Evolutionary conservation across 2,888 invertebrate genomes (phyloP).

Genomic region (Chalcis sispes): DNA sequence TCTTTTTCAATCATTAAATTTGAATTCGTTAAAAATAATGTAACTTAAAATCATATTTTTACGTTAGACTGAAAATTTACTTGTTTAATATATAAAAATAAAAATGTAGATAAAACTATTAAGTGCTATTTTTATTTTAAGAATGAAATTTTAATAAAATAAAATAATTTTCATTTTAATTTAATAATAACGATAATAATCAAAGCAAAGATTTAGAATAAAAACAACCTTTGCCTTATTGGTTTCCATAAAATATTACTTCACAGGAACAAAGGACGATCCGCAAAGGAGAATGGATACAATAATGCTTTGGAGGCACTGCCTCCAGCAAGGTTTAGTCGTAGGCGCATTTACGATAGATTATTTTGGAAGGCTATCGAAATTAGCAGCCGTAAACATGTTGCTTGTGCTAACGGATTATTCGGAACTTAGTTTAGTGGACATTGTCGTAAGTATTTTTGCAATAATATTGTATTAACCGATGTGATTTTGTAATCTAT

Average conservation of each 20-base stretch:
- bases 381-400: slow-evolving; percentile 71
- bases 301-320: slow-evolving; percentile 43
- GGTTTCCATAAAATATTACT: no score
- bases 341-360: slow-evolving; percentile 71
- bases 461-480: no score
- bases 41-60: no score
- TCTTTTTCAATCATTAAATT: no score
- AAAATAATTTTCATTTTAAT: not conserved
- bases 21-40: no score
- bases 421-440: slow-evolving; percentile 48
- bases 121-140: no score
- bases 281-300: slow-evolving; percentile 29
- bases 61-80: no score
- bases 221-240: no score
- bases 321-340: slow-evolving; percentile 66
- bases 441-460: slow-evolving; percentile 42
- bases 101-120: no score
- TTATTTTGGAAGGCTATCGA: slow-evolving; percentile 66
- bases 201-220: not conserved
- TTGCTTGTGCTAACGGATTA: slow-evolving; percentile 58
- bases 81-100: no score
- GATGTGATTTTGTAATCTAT: no score
- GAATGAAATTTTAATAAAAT: no score
- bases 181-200: not conserved
- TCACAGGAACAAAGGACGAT: slow-evolving; percentile 34